Conservation (phyloP, 1,140 invertebrate genomes). For the Bombyx mandarina region DNA sequence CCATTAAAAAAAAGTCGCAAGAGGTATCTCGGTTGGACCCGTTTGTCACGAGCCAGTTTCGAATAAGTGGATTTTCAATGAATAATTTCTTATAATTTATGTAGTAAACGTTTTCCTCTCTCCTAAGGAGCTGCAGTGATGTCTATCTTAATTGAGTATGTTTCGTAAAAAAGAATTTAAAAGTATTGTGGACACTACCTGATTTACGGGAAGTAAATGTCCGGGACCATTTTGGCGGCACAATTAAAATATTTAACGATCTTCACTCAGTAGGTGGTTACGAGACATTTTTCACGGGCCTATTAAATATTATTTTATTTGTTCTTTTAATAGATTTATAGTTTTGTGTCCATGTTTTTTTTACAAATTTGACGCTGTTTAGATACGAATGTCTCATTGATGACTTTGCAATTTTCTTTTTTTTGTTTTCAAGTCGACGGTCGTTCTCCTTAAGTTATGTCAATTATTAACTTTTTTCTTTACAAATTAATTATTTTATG, state of each 20-base stretch:
- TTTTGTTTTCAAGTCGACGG: no score
- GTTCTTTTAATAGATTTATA: slow-evolving; percentile 47
- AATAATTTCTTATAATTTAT: no score
- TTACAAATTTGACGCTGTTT: no score
- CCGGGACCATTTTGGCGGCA: slow-evolving; percentile 52
- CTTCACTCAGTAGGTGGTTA: slow-evolving; percentile 57
- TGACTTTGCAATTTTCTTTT: neutral
- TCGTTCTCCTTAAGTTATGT: no score
- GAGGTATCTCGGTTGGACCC: no score
- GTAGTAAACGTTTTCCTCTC: no score
- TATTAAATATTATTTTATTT: slow-evolving; percentile 69
- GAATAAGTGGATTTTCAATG: no score
- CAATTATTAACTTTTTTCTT: no score
- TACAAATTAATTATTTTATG: no score
- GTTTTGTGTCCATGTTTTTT: slow-evolving; percentile 8
- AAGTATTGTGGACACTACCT: slow-evolving; percentile 55
- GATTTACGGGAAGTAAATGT: slow-evolving; percentile 64
- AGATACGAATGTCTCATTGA: slow-evolving; percentile 15
- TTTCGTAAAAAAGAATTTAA: slow-evolving; percentile 23
- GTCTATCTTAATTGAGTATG: slow-evolving; percentile 3
- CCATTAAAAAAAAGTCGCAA: no score
- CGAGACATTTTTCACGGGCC: slow-evolving; percentile 66
- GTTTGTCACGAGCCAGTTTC: no score
- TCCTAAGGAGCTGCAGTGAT: no score
- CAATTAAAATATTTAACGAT: slow-evolving; percentile 68